Percentiles rank a stretch among this genome's conserved stretches.
Conservation (phyloP, 2,113 vertebrate species). For the Brienomyrus longianalis region DNA sequence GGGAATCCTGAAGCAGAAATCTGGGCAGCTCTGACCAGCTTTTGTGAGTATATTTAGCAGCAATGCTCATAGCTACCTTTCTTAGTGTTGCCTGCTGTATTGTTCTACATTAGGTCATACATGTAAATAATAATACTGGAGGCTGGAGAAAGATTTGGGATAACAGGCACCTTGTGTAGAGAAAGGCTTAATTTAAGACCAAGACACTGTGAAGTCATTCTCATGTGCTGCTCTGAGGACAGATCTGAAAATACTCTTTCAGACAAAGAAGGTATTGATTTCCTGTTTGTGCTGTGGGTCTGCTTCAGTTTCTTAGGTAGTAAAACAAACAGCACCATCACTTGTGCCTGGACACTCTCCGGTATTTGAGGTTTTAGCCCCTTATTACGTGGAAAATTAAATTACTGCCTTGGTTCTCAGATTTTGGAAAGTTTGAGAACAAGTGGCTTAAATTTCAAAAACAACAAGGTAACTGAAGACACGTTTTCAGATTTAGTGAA, state of each 20-base stretch:
- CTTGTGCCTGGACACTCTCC: not conserved
- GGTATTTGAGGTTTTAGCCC: not conserved
- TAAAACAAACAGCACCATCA: not conserved
- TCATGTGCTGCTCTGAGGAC: not conserved
- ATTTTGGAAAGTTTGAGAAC: not conserved
- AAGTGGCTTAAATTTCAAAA: not conserved
- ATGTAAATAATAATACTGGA: not conserved
- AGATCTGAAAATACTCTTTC: not conserved
- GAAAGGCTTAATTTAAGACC: not conserved
- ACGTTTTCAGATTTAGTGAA: not conserved
- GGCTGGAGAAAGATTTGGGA: not conserved
- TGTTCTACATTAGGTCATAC: not conserved
- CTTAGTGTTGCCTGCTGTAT: not conserved
- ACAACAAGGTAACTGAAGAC: not conserved
- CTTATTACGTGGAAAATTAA: constrained; percentile 5
- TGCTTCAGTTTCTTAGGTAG: not conserved
- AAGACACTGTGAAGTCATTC: not conserved
- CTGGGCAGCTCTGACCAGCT: not conserved
- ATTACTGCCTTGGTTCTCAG: not conserved
- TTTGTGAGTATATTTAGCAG: not conserved
- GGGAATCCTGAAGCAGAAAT: no score
- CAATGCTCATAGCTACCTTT: not conserved
- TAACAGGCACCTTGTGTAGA: not conserved
- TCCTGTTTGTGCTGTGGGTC: not conserved
- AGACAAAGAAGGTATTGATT: not conserved